These are phyloP conservation scores for Pongo pygmaeus DNA, from an alignment of 2,113 vertebrate species.

Conservation along the genomic window DNA sequence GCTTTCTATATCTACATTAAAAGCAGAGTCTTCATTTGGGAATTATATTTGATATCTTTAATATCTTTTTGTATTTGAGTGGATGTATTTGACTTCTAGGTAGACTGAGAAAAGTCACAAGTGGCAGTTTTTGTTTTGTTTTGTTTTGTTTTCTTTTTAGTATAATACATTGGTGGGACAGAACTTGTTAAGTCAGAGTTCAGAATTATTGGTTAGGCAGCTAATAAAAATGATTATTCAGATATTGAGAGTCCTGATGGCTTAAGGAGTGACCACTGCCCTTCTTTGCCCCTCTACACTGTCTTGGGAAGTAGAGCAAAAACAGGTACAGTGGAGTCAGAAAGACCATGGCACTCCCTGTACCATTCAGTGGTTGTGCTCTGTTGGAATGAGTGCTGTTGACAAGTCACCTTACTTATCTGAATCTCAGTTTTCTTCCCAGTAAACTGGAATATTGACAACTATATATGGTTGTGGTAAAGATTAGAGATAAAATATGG, in stretches of 20 bases:
- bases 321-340: neutral
- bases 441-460: neutral
- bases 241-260: neutral
- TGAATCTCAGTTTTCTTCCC: neutral
- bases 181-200: neutral
- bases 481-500: neutral
- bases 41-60: neutral
- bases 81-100: neutral
- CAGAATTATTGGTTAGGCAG: neutral
- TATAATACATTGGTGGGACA: neutral
- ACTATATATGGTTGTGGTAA: neutral
- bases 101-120: neutral
- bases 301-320: neutral
- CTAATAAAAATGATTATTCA: neutral
- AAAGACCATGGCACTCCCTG: neutral
- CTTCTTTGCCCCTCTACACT: neutral
- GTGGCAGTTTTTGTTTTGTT: neutral
- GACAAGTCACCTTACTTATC: neutral
- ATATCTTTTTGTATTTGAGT: neutral
- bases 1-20: neutral
- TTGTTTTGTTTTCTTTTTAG: neutral
- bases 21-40: neutral
- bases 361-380: too few species aligned
- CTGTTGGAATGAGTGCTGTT: neutral
- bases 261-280: neutral